Percentiles rank a stretch among this genome's conserved stretches.
These are phyloP conservation scores for Pterostichus niger DNA, from an alignment of 2,888 invertebrate genomes.

Conservation along the genomic window DNA sequence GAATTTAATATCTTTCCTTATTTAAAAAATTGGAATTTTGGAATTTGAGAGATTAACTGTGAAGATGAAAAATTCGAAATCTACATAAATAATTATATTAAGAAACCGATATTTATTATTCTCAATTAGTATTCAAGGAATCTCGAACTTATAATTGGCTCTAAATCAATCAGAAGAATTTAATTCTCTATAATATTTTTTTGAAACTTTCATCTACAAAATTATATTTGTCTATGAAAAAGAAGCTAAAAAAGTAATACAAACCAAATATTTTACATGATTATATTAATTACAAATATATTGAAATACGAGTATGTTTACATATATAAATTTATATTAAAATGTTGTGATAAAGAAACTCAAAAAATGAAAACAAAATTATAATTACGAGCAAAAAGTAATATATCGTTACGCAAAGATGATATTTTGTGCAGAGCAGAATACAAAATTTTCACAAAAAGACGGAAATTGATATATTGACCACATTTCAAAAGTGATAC, in stretches of 20 bases:
- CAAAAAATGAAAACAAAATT: not conserved
- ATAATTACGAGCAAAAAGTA: not conserved
- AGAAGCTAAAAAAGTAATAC: not conserved
- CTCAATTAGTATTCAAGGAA: too few species aligned
- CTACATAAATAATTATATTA: too few species aligned
- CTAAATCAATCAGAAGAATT: too few species aligned
- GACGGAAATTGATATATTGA: conserved; percentile 45
- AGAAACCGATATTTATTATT: too few species aligned
- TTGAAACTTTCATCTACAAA: too few species aligned
- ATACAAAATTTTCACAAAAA: conserved; percentile 9
- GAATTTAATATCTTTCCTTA: too few species aligned
- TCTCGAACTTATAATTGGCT: too few species aligned
- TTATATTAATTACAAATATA: not conserved
- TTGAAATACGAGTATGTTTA: not conserved
- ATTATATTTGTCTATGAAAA: not conserved
- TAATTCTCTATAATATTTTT: too few species aligned
- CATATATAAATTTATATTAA: not conserved
- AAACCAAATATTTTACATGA: not conserved
- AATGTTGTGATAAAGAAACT: too few species aligned
- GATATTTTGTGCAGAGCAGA: conserved; percentile 12
- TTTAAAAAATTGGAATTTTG: too few species aligned
- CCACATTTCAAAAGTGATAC: conserved; percentile 31
- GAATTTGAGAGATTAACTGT: too few species aligned
- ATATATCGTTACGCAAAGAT: not conserved
- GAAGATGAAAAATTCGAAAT: too few species aligned